Evolutionary conservation across 2,888 invertebrate genomes (phyloP).

Genomic region (Sinelater perroti): DNA sequence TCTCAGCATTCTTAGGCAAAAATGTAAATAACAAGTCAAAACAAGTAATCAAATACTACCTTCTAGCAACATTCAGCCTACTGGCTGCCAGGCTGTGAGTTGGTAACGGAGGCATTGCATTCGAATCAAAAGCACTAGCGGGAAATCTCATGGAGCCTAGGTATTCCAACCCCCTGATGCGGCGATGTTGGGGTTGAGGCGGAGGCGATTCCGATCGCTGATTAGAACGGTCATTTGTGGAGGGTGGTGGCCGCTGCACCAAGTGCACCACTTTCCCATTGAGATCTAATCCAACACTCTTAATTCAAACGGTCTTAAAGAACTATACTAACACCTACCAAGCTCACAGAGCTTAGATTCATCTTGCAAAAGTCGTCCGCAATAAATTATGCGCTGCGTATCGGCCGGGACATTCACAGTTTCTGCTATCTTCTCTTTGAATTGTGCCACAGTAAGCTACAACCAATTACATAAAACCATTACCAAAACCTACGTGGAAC

Average conservation of each 20-base stretch:
- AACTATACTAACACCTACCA: too few relatives aligned
- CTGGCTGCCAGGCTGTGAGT: conserved; percentile 63
- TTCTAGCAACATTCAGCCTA: conserved; percentile 63
- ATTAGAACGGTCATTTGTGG: conserved; percentile 46
- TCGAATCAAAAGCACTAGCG: conserved; percentile 61
- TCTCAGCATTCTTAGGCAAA: conserved; percentile 59
- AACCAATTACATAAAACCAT: neutral
- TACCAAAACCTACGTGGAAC: too few relatives aligned
- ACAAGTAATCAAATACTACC: conserved; percentile 45
- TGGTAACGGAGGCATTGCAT: conserved; percentile 62
- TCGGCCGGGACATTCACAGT: conserved; percentile 82
- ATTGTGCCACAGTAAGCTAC: conserved; percentile 81
- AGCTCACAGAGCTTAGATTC: conserved; percentile 85
- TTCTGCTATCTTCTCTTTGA: conserved; percentile 81
- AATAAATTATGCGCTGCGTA: conserved; percentile 90
- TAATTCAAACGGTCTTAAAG: too few relatives aligned
- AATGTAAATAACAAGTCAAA: neutral
- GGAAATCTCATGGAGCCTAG: conserved; percentile 69
- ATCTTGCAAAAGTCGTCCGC: conserved; percentile 92
- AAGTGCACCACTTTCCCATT: conserved; percentile 92
- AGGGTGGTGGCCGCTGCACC: conserved; percentile 86
- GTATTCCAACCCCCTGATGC: conserved; percentile 55
- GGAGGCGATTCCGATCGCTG: conserved; percentile 47
- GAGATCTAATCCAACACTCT: too few relatives aligned
- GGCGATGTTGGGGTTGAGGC: conserved; percentile 48